A percentile compares a stretch with the other conserved stretches of the same genome.
These are phyloP conservation scores for Andrena flavipes DNA, from an alignment of 2,888 invertebrate species.

Conservation along the genomic window DNA sequence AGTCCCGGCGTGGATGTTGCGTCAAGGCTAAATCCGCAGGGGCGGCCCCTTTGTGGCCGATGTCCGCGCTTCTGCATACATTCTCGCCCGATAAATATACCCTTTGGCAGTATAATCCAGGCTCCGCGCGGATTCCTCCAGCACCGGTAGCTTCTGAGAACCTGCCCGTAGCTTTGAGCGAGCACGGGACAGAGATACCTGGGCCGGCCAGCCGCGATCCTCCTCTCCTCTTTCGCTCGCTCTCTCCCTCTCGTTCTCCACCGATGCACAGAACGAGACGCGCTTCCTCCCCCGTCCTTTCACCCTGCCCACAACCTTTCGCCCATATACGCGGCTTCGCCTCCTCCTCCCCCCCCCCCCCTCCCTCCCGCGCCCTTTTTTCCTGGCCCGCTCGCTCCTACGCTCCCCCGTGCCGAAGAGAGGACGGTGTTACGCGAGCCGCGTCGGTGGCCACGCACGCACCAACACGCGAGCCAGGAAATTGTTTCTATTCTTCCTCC, in stretches of 20 bases:
- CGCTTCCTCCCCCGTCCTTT: constrained; percentile 65
- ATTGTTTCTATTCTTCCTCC: constrained; percentile 65
- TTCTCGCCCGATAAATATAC: constrained; percentile 85
- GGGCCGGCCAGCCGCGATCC: constrained; percentile 15
- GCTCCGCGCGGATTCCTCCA: constrained; percentile 81
- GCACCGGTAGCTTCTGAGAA: constrained; percentile 85
- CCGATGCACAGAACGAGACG: constrained; percentile 20
- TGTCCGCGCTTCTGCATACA: constrained; percentile 84
- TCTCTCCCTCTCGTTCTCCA: no score
- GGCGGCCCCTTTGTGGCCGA: constrained; percentile 83
- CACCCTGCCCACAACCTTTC: constrained; percentile 65
- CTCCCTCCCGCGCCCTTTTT: constrained; percentile 50
- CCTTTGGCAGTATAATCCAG: constrained; percentile 84
- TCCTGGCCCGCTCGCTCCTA: constrained; percentile 34
- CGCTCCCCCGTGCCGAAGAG: constrained; percentile 29
- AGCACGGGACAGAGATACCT: constrained; percentile 46
- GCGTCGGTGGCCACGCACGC: constrained; percentile 42
- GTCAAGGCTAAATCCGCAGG: constrained; percentile 82
- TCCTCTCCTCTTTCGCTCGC: constrained; percentile 28
- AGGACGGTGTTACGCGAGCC: constrained; percentile 44
- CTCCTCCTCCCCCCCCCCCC: no score
- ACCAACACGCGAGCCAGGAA: constrained; percentile 57
- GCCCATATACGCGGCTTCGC: constrained; percentile 25
- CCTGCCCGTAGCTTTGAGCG: constrained; percentile 80
- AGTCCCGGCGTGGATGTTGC: constrained; percentile 75